Evolutionary conservation across 2,888 invertebrate genomes (phyloP).

Genomic region (Dysmachus trigonus): DNA sequence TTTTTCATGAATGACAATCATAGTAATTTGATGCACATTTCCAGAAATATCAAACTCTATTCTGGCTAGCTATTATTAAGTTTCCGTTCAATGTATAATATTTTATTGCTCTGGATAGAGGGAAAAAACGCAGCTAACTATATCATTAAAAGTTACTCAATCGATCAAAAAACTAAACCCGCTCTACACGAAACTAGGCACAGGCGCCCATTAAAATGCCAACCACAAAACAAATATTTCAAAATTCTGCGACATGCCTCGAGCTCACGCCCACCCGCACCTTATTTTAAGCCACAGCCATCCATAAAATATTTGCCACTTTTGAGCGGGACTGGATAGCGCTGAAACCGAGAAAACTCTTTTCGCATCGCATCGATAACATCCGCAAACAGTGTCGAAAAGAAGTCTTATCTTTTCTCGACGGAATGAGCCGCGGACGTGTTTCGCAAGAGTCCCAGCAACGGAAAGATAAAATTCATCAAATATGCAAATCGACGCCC

Average conservation of each 20-base stretch:
- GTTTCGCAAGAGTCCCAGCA: constrained; percentile 20
- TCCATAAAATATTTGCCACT: neutral
- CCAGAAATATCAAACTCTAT: too few species aligned
- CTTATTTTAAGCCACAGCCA: neutral
- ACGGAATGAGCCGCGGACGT: constrained; percentile 14
- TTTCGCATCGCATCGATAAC: constrained; percentile 12
- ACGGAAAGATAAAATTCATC: constrained; percentile 26
- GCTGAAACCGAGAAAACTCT: neutral
- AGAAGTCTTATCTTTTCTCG: neutral
- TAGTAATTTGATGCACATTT: too few species aligned
- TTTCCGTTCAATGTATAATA: too few species aligned
- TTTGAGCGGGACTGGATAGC: neutral
- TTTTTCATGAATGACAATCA: too few species aligned
- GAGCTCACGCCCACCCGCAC: neutral
- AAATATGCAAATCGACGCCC: constrained; percentile 32
- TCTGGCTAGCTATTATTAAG: too few species aligned
- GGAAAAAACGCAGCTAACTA: too few species aligned
- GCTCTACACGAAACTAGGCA: neutral
- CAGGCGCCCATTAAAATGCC: neutral
- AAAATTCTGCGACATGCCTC: neutral
- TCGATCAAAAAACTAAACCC: neutral
- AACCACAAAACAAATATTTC: neutral
- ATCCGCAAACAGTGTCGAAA: constrained; percentile 3
- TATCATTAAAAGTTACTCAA: neutral
- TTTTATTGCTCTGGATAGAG: too few species aligned